A percentile compares a stretch with the other conserved stretches of the same genome.
phyloP scores from a whole-genome alignment of 2,888 invertebrate genomes.

The Caenorhabditis sinica region DNA sequence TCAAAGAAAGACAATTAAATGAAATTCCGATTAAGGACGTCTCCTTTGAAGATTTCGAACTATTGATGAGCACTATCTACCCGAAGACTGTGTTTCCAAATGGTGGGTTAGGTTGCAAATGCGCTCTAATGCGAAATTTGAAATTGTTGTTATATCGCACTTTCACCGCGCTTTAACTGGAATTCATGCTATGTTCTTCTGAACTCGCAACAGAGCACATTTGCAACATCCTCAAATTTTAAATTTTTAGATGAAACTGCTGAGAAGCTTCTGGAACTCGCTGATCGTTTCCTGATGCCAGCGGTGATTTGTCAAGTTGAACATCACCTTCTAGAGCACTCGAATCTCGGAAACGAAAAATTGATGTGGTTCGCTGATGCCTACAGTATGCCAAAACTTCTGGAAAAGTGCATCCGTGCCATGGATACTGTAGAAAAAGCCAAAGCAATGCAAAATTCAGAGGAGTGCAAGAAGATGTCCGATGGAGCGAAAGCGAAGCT shows the following conservation, averaged over 20 bases:
- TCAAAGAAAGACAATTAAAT: background rate
- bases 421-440: background rate
- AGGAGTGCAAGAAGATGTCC: background rate
- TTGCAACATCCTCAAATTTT: background rate
- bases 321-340: background rate
- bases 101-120: background rate
- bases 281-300: constrained; percentile 2
- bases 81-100: background rate
- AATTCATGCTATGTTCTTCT: too few relatives aligned
- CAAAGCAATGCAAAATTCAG: background rate
- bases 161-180: too few relatives aligned
- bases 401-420: background rate
- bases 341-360: background rate
- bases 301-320: background rate
- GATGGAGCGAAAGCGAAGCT: background rate
- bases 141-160: too few relatives aligned
- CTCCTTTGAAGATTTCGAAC: background rate
- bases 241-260: background rate
- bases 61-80: background rate
- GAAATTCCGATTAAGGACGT: constrained; percentile 5
- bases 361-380: constrained; percentile 13
- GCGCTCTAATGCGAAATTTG: too few relatives aligned
- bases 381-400: background rate
- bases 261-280: constrained; percentile 9
- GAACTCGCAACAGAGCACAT: too few relatives aligned